Evolutionary conservation across 2,888 invertebrate species (phyloP), one percentile per base, ranked within the genome.

Genomic region (Esperia sulphurella): DNA sequence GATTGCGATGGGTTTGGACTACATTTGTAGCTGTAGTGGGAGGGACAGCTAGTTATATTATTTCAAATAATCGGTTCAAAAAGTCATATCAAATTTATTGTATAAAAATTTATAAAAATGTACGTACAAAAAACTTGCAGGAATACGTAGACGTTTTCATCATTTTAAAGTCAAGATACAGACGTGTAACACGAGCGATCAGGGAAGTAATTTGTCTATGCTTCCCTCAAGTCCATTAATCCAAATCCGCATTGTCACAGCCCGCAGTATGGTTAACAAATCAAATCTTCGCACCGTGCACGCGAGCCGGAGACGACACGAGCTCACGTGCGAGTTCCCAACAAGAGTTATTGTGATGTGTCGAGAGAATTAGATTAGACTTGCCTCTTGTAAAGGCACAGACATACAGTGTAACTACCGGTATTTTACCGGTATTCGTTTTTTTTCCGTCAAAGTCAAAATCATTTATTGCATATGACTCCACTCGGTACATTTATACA

Each of bases 281-380:
- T 40, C 40, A 40, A 40, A 40, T 40, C 9, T 5, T 40, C 9
- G 21, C 21, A 10, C 21, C 13, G 12, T 13, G 38, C 31, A 35
- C 6, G n/a, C 14, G 39, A 13, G n/a, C 8, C n/a, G n/a, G n/a
- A n/a, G 14, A n/a, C 7, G 7, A 14, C 14, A 13, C n/a, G 39
- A 14, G 41, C 21, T 41, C 29, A 21, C 30, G 8, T 41, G 29
- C 10, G n/a, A n/a, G n/a, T n/a, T n/a, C n/a, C n/a, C n/a, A 12
- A 30, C 29, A 21, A 10, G 41, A 41, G 41, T 41, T 30, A 41
- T 41, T 41, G 41, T 41, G 41, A 41, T 29, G 41, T 41, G 40
- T 40, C 40, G 9, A 10, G 28, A 7, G 41, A 30, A 41, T 41
- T 41, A 30, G 29, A 41, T 41, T 30, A 41, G 41, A 40, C 21